Evolutionary conservation across 30 jellyfish, hydroid and myxozoan species (phyloP), one percentile per base, ranked within the genome.

Genomic region (Haliclystus octoradiatus): DNA sequence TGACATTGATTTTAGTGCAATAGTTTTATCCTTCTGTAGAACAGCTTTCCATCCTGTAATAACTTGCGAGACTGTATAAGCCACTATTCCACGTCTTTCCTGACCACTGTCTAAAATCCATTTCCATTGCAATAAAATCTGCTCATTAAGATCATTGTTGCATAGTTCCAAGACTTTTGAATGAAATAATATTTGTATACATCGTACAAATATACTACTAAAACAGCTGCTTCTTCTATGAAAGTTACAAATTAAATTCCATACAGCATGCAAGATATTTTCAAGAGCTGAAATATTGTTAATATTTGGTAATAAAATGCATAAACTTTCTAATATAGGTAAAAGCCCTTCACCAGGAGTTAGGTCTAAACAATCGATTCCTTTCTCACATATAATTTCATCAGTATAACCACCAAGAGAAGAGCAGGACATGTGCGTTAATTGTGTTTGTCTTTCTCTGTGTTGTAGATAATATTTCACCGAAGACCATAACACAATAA

Each of bases 131-230:
- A 27, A 71, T 31, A 32, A 49, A 31, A 75, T 32, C 31, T 47
- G 49, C 24, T 60, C 85, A 24, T 61, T 4, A 49, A 76, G 26
- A 4, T 28, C 50, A 26, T 69, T 35, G 13, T 69, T 52, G 0
- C 40, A 64, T 26, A 73, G 34, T 2, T 52, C 28, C 3, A 89
- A 73, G 31, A 81, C 49, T 12, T 76, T 51, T 52, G 32, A 33
- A 65, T 76, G 78, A 46, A 89, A 76, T 23, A 89, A 9, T 1
- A 77, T 77, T 5, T 31, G 67, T 26, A 77, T 65, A 46, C 77
- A 79, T 14, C 82, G 78, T 57, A 46, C 52, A 49, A 24, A 81
- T 28, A 89, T 62, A 53, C 29, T 50, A 95, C 98, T 81, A 65
- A 79, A 89, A 19, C 72, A 34, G 12, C 77, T 50, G 49, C 77